Evolutionary conservation across 2,113 vertebrate species (phyloP).

Genomic region (Condylura cristata): DNA sequence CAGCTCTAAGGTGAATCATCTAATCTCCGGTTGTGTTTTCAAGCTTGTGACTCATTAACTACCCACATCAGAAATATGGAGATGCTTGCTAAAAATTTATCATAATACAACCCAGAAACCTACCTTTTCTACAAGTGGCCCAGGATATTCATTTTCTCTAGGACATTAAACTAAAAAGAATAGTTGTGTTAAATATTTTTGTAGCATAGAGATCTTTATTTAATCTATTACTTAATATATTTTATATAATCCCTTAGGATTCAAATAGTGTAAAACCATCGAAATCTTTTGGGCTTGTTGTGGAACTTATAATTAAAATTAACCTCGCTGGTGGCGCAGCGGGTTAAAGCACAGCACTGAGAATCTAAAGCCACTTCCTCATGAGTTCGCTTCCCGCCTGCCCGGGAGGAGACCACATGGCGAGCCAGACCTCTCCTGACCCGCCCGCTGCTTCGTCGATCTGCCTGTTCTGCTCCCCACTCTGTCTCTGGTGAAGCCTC

Average conservation of each 20-base stretch:
- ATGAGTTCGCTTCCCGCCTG: too few species aligned
- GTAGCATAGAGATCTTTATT: neutral
- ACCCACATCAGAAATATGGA: neutral
- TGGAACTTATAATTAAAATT: neutral
- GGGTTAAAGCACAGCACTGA: too few species aligned
- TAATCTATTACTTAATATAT: neutral
- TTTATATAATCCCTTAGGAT: neutral
- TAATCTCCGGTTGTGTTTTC: neutral
- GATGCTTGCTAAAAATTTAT: neutral
- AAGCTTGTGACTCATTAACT: neutral
- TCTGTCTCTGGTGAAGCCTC: too few species aligned
- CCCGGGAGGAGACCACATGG: too few species aligned
- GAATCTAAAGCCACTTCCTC: too few species aligned
- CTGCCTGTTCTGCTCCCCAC: too few species aligned
- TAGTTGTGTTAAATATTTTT: neutral
- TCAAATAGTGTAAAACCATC: neutral
- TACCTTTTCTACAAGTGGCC: neutral
- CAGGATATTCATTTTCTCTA: neutral
- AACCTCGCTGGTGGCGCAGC: too few species aligned
- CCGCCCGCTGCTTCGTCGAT: too few species aligned
- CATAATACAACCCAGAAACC: neutral
- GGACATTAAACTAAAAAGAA: neutral
- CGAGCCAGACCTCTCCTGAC: too few species aligned
- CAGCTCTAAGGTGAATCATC: neutral
- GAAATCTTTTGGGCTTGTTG: neutral